Evolutionary conservation across 2,888 invertebrate species (phyloP), one percentile per base, ranked within the genome.

Genomic region (Allolobophora icterica): DNA sequence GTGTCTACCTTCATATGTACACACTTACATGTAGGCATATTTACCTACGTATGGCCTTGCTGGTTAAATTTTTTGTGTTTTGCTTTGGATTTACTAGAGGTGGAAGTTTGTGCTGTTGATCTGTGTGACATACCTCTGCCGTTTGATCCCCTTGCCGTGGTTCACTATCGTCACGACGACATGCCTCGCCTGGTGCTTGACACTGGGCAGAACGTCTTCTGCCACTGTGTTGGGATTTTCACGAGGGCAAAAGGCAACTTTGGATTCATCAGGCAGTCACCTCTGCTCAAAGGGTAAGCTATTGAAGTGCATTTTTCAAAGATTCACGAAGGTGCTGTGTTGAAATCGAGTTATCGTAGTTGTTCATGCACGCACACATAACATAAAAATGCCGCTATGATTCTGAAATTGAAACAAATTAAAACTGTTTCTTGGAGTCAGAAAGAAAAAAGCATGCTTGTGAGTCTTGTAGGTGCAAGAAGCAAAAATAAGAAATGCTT

Each of bases 161-260:
- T 30, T 87, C 19, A 24, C 19, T 87, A 87, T 38, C 21, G 87
- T 24, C 87, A 30, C 35, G 87, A 34, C 24, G 87, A 87, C 87
- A 87, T 87, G 87, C 87, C 87, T 5, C 38, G 38, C 87, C 38
- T 87, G 13, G 38, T 87, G 87, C 34, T 38, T 35, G 11, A 5
- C 87, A 87, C 13, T 24, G 87, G 87, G 35, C 87, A 87, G 19
- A 38, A 87, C 19, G 34, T 34, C 21, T 35, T 87, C 38, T 5
- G 35, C 34, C 87, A 87, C 24, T 87, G 87, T 24, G 87, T 34
- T 34, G 87, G 87, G 24, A 35, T 87, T 35, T 87, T 87, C 87
- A 34, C 30, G 87, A 87, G 38, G 38, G 34, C 87, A 19, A 87
- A 17, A 17, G 2, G 8, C 17, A 35, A 19, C 38, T 87, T 35